Conservation (phyloP, 2,797 vertebrate species). For the Basileuterus tristriatus region DNA sequence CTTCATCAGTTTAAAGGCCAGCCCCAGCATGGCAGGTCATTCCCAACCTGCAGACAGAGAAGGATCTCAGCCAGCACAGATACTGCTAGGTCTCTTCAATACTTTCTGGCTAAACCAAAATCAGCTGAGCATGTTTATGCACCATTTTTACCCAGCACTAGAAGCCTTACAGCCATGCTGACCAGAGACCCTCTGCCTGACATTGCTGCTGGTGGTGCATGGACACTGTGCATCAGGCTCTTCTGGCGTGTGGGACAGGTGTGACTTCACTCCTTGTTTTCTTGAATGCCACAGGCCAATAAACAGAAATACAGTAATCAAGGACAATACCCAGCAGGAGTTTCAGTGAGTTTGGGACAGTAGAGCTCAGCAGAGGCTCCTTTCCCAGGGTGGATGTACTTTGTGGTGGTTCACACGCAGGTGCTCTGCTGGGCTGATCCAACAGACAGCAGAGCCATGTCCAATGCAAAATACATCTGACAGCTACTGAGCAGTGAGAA, state of each 20-base stretch:
- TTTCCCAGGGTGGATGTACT: not conserved
- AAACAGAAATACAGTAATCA: not conserved
- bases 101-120: not conserved
- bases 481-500: not conserved
- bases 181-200: accelerated
- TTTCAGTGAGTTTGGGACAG: not conserved
- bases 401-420: not conserved
- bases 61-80: not conserved
- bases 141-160: not conserved
- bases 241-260: not conserved
- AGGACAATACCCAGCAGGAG: not conserved
- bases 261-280: not conserved
- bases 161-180: not conserved
- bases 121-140: no score
- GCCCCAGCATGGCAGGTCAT: not conserved
- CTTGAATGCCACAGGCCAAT: not conserved
- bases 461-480: not conserved
- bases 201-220: not conserved
- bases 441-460: not conserved
- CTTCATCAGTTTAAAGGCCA: not conserved
- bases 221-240: not conserved
- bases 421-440: not conserved
- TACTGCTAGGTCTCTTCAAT: not conserved
- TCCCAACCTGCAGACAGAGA: not conserved
- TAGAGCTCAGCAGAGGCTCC: not conserved